Percentiles rank a stretch among this genome's conserved stretches.
Conservation (phyloP, 2,888 invertebrate species). For the Drosophila flavopinicola region DNA sequence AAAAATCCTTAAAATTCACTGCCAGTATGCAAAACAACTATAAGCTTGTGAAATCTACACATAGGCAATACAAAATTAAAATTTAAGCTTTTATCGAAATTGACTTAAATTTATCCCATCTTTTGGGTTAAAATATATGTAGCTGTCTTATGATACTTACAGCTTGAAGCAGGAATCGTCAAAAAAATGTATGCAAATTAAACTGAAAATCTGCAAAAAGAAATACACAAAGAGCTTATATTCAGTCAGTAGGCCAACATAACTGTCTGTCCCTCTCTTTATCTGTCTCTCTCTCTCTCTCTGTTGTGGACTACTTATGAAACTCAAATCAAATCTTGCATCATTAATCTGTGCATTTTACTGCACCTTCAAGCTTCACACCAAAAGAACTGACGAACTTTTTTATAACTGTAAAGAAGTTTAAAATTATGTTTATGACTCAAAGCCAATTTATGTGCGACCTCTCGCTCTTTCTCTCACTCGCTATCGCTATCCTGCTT, state of each 20-base stretch:
- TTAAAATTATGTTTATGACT: slow-evolving; percentile 50
- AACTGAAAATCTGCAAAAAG: neutral
- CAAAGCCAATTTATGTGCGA: slow-evolving; percentile 21
- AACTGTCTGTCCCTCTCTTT: slow-evolving; percentile 9
- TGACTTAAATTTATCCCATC: too few species aligned
- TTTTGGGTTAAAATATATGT: too few species aligned
- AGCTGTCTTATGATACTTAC: neutral
- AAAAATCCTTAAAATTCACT: too few species aligned
- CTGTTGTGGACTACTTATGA: slow-evolving; percentile 11
- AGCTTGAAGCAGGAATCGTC: neutral
- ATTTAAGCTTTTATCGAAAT: too few species aligned
- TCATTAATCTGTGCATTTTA: slow-evolving; percentile 26
- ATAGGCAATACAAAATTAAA: too few species aligned
- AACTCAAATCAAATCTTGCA: slow-evolving; percentile 1
- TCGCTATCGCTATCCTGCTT: neutral
- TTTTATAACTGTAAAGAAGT: slow-evolving; percentile 44
- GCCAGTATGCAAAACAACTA: too few species aligned
- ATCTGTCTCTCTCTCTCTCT: neutral
- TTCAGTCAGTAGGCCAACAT: slow-evolving; percentile 30
- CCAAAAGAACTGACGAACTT: neutral
- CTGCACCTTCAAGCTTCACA: slow-evolving; percentile 3
- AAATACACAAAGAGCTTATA: neutral
- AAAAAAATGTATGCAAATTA: neutral
- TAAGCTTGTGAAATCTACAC: too few species aligned
- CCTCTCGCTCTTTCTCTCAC: neutral